phyloP scores from a whole-genome alignment of 2,888 invertebrate genomes.

The Idaea straminata region DNA sequence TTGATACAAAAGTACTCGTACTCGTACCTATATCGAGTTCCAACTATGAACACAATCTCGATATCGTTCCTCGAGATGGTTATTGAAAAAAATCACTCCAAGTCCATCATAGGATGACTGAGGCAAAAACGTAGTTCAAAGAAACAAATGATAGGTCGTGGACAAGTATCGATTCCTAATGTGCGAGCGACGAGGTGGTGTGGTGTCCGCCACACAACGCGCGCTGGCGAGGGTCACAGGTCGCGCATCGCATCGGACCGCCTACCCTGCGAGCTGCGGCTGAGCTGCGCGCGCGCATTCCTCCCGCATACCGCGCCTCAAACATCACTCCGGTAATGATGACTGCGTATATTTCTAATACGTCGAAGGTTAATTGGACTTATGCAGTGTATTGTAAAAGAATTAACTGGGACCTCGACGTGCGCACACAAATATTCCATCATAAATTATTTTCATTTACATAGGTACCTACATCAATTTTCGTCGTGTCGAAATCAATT shows the following conservation, averaged over 20 bases:
- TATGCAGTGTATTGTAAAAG: conserved; percentile 68
- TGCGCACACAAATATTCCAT: conserved; percentile 23
- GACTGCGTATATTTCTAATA: conserved; percentile 70
- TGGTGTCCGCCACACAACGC: conserved; percentile 54
- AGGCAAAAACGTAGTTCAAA: conserved; percentile 9
- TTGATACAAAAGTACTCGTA: background rate
- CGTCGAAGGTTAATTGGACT: conserved; percentile 76
- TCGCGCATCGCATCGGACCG: conserved; percentile 43
- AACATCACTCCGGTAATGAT: conserved; percentile 63
- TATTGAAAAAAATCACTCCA: background rate
- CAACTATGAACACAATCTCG: background rate
- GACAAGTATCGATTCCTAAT: conserved; percentile 36
- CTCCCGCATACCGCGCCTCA: conserved; percentile 46
- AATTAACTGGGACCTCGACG: conserved; percentile 50
- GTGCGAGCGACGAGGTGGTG: conserved; percentile 22
- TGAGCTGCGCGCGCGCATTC: conserved; percentile 63
- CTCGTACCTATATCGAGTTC: background rate
- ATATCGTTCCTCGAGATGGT: background rate
- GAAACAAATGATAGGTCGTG: conserved; percentile 23
- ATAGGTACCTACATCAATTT: conserved; percentile 21
- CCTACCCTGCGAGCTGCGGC: conserved; percentile 55
- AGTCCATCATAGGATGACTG: background rate
- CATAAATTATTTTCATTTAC: conserved; percentile 31
- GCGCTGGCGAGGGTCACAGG: conserved; percentile 64
- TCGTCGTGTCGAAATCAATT: conserved; percentile 32